Base-by-base conservation (phyloP, 2,113 vertebrate species). In the Myrmecophaga tridactyla region DNA sequence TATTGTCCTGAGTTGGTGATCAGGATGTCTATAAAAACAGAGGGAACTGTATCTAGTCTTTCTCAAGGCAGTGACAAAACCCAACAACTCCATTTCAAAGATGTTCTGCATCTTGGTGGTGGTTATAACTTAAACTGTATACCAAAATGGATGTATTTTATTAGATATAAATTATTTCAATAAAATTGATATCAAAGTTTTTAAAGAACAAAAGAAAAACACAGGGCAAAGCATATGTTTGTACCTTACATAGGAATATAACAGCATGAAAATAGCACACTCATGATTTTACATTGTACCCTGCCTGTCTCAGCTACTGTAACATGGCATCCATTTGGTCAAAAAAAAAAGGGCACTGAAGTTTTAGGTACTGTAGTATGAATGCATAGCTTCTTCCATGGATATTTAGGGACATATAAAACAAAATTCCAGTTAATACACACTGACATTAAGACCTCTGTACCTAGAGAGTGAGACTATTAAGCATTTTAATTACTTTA, bases 231-330 rank as follows among this genome's bases (percentile, higher is more conserved):
- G 21, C 9, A 72, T 15, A 31, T 63, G 34, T 23, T 23, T 23
- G 31, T 56, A 13, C 25, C n/a, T 84, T 56, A 58, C n/a, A 34
- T 21, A n/a, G 21, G 80, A 58, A 86, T 4, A 31, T 63, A 41
- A 86, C 34, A 10, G 8, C 27, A 15, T 34, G 31, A 5, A 34
- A 89, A 51, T 9, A 31, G 43, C 56, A 81, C 27, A 7, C 23
- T 2, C 4, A 34, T 13, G 25, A 29, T 13, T 9, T 31, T 4
- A 25, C 6, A 17, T 1, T 4, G 13, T 43, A 69, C 21, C 14
- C n/a, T n/a, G n/a, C n/a, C 0, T 2, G 41, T 56, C 76, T n/a
- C 10, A 20, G 70, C 39, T 34, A 27, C 62, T 2, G 3, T 27
- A 23, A 21, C 13, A 15, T 1, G 5, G 80, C 10, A 18, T 56